These are phyloP conservation scores for Apodemus speciosus DNA, from an alignment of 2,113 vertebrate species.

Conservation along the genomic window DNA sequence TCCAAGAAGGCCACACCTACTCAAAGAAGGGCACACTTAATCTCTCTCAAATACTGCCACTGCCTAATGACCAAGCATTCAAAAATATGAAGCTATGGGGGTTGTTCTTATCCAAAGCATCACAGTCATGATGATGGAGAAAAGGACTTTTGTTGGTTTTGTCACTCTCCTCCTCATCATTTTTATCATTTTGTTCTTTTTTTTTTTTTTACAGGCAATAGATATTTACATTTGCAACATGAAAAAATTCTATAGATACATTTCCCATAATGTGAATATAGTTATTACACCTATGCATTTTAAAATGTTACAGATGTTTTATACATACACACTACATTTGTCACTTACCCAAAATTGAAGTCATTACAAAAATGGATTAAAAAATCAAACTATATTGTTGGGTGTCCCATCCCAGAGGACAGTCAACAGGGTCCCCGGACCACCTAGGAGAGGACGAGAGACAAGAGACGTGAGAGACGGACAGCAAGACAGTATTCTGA, in stretches of 20 bases:
- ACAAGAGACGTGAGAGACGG: too few species aligned
- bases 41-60: not conserved
- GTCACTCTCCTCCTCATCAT: not conserved
- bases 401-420: too few species aligned
- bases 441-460: too few species aligned
- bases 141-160: not conserved
- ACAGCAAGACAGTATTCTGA: too few species aligned
- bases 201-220: not conserved
- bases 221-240: not conserved
- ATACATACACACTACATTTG: not conserved
- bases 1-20: not conserved
- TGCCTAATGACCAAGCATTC: not conserved
- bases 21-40: not conserved
- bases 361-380: not conserved
- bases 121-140: not conserved
- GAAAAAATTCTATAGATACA: not conserved
- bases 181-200: not conserved
- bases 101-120: not conserved
- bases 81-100: not conserved
- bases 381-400: not conserved
- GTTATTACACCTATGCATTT: not conserved
- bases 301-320: not conserved
- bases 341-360: not conserved
- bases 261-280: not conserved
- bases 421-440: too few species aligned